Evolutionary conservation across 2,797 vertebrate genomes (phyloP).

Genomic region (Myiotriccus ornatus): DNA sequence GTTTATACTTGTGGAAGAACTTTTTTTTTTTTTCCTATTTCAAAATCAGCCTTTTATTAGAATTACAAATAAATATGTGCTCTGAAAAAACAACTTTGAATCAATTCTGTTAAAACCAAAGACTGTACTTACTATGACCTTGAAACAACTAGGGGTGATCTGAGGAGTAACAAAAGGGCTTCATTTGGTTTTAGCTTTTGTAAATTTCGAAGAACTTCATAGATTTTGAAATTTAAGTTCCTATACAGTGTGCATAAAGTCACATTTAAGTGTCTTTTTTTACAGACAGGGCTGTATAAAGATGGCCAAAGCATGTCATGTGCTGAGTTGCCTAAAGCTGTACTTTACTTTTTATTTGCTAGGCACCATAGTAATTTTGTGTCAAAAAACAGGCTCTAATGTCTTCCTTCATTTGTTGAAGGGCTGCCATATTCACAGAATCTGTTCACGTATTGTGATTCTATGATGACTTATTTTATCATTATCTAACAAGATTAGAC

Average conservation of each 20-base stretch:
- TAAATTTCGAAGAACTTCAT: constrained; percentile 16
- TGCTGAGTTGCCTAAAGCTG: constrained; percentile 9
- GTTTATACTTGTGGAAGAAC: not conserved
- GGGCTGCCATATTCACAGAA: not conserved
- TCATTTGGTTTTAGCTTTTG: constrained; percentile 28
- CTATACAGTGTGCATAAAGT: not conserved
- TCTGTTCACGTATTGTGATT: not conserved
- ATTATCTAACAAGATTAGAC: not conserved
- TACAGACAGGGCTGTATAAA: constrained; percentile 35
- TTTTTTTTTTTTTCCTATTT: not conserved
- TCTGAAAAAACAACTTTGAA: constrained; percentile 3
- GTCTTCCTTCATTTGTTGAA: constrained; percentile 46
- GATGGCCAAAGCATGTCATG: constrained; percentile 33
- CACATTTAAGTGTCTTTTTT: not conserved
- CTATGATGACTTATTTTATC: not conserved
- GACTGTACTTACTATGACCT: not conserved
- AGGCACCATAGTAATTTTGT: constrained; percentile 44
- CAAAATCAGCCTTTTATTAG: not conserved
- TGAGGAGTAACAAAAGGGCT: constrained; percentile 13
- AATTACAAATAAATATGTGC: constrained; percentile 9
- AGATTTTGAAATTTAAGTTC: constrained; percentile 5
- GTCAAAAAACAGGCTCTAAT: not conserved
- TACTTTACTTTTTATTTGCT: constrained; percentile 36
- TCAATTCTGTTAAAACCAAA: constrained; percentile 54
- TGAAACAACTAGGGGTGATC: not conserved